Conservation (phyloP, 2,888 invertebrate species). For the Ellobium chinense region DNA sequence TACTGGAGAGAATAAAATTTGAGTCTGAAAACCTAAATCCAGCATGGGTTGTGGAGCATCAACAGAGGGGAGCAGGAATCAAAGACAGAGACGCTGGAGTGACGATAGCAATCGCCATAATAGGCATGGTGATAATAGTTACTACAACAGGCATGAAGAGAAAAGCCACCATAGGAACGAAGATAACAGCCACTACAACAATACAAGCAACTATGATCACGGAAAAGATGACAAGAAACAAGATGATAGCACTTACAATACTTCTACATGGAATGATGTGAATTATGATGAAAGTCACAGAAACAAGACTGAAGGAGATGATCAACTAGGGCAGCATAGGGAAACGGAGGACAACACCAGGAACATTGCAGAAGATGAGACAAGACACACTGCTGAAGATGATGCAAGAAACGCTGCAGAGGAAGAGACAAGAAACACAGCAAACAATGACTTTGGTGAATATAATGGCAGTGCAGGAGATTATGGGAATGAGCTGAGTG, state of each 20-base stretch:
- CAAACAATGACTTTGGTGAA: neutral
- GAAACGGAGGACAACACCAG: too few species aligned
- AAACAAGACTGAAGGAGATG: too few species aligned
- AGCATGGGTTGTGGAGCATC: constrained; percentile 33
- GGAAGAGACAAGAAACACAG: neutral
- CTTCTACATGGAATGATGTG: neutral
- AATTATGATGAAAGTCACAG: neutral
- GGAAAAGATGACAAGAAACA: neutral
- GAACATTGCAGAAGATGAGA: neutral
- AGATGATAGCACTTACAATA: too few species aligned
- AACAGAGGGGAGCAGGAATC: neutral
- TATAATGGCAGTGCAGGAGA: neutral
- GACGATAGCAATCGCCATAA: too few species aligned
- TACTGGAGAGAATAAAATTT: too few species aligned
- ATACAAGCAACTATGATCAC: neutral
- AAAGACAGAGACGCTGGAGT: too few species aligned
- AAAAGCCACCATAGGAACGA: neutral
- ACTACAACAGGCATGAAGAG: neutral
- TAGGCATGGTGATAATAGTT: too few species aligned
- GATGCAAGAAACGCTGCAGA: too few species aligned
- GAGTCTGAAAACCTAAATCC: too few species aligned
- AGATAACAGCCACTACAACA: neutral
- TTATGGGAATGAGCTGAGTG: too few species aligned
- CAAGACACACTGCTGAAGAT: neutral
- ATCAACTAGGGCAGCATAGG: too few species aligned